Percentiles rank a stretch among this genome's conserved stretches.
Conservation (phyloP, 2,888 invertebrate genomes). For the Mythimna pallens region DNA sequence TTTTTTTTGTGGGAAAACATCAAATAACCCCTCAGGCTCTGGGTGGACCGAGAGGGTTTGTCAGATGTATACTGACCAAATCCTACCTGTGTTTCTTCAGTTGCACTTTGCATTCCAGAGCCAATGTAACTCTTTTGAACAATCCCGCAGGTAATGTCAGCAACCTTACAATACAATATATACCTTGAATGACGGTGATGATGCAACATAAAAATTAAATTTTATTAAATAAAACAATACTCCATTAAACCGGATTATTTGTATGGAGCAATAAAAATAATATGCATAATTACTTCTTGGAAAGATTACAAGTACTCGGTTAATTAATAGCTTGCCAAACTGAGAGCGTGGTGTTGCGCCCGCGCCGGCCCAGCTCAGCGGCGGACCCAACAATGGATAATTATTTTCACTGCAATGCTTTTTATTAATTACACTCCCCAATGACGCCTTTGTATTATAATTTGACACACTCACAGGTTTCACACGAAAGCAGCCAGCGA, state of each 20-base stretch:
- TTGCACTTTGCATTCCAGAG: too few relatives aligned
- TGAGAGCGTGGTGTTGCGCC: slow-evolving; percentile 53
- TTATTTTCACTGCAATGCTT: slow-evolving; percentile 82
- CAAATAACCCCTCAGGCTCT: too few relatives aligned
- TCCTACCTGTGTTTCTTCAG: too few relatives aligned
- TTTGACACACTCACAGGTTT: slow-evolving; percentile 84
- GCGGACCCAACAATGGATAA: slow-evolving; percentile 81
- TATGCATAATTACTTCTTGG: slow-evolving; percentile 61
- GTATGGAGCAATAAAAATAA: slow-evolving; percentile 63
- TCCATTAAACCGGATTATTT: slow-evolving; percentile 60
- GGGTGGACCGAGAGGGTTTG: too few relatives aligned
- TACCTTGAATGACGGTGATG: slow-evolving; percentile 16
- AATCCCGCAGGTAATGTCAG: too few relatives aligned
- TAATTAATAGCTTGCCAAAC: slow-evolving; percentile 67
- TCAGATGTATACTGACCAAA: too few relatives aligned
- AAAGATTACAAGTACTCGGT: slow-evolving; percentile 61
- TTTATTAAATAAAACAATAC: slow-evolving; percentile 51
- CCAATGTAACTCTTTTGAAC: too few relatives aligned
- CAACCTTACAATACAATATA: slow-evolving; percentile 3
- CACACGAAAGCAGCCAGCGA: slow-evolving; percentile 71
- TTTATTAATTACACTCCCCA: slow-evolving; percentile 83
- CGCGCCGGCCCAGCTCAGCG: slow-evolving; percentile 33
- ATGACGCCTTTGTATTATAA: slow-evolving; percentile 86
- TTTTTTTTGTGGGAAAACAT: too few relatives aligned
- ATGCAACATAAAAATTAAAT: slow-evolving; percentile 24